Evolutionary conservation across 2,888 invertebrate species (phyloP).

Genomic region (Plebejus anna): DNA sequence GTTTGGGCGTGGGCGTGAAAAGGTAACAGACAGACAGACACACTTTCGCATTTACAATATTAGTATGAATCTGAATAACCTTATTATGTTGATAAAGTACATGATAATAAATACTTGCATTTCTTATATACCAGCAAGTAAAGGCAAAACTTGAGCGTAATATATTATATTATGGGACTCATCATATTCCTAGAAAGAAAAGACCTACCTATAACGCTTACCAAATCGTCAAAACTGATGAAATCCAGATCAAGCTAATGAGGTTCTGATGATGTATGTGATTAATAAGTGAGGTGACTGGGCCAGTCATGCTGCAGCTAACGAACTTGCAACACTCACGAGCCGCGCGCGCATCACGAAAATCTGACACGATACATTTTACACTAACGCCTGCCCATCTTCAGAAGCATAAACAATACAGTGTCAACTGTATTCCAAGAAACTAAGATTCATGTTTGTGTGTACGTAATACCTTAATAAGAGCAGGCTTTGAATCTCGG

Average conservation of each 20-base stretch:
- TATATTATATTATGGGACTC: too few relatives aligned
- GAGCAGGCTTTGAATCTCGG: neutral
- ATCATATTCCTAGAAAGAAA: too few relatives aligned
- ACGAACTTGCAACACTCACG: conserved; percentile 37
- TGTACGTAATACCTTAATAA: neutral
- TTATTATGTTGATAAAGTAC: too few relatives aligned
- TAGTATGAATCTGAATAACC: too few relatives aligned
- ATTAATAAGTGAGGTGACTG: conserved; percentile 12
- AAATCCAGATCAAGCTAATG: neutral
- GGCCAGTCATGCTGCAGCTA: conserved; percentile 14
- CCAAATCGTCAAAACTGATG: neutral
- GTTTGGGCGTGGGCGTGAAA: too few relatives aligned
- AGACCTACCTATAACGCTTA: neutral
- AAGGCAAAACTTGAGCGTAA: too few relatives aligned
- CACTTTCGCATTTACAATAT: too few relatives aligned
- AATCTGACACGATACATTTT: conserved; percentile 33
- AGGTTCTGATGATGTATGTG: neutral
- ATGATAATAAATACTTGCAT: too few relatives aligned
- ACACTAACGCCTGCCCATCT: conserved; percentile 25
- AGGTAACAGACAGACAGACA: too few relatives aligned
- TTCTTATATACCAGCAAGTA: too few relatives aligned
- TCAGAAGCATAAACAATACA: neutral
- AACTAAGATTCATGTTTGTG: neutral
- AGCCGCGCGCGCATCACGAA: conserved; percentile 51
- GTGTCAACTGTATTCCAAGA: neutral